phyloP scores from a whole-genome alignment of 2,888 invertebrate species.

The Meteorus colon region DNA sequence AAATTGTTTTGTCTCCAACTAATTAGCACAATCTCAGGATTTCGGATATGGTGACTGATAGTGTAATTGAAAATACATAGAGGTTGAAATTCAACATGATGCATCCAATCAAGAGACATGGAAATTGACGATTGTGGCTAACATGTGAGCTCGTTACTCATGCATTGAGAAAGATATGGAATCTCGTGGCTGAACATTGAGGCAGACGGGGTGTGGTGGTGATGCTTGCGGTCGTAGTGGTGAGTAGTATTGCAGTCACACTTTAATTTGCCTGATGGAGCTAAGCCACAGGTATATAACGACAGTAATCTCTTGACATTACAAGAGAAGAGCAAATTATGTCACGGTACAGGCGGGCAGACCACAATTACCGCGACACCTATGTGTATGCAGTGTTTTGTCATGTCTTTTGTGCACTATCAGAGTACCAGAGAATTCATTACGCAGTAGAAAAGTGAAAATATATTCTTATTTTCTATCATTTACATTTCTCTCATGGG shows the following conservation, averaged over 20 bases:
- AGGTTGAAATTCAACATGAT: no score
- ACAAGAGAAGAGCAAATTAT: slow-evolving; percentile 63
- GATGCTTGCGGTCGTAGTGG: neutral
- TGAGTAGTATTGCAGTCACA: slow-evolving; percentile 27
- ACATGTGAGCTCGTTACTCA: slow-evolving; percentile 1
- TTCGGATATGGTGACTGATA: no score
- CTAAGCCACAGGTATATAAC: slow-evolving; percentile 47
- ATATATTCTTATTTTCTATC: neutral
- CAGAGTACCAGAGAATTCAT: neutral
- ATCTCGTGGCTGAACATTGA: neutral
- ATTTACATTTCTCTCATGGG: neutral
- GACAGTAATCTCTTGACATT: slow-evolving; percentile 60
- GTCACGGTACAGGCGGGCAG: slow-evolving; percentile 49
- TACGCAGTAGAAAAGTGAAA: neutral
- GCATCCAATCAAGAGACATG: no score
- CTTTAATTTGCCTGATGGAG: slow-evolving; percentile 62
- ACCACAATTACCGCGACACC: neutral
- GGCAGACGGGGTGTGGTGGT: neutral
- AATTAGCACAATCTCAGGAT: no score
- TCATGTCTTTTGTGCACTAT: neutral
- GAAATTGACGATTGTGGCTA: no score
- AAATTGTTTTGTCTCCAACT: no score
- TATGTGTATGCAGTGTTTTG: neutral
- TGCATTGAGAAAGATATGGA: slow-evolving; percentile 4
- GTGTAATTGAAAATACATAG: no score